Evolutionary conservation across 1,140 invertebrate species (phyloP), one percentile per base, ranked within the genome.

Genomic region (Apis dorsata): DNA sequence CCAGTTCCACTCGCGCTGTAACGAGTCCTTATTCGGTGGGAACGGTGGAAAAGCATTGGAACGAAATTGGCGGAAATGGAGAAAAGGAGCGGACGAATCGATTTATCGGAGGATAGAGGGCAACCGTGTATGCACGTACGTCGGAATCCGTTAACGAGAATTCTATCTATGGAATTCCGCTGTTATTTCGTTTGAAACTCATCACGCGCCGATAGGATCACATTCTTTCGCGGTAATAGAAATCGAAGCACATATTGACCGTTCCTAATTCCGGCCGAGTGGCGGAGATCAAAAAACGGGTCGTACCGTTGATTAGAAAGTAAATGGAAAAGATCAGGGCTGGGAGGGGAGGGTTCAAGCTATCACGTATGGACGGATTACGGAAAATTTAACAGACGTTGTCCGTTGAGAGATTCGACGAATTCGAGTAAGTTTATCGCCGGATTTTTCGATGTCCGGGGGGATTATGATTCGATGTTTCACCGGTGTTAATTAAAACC

Each of bases 141-240:
- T 62, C 68, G 77, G 68, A 71, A 79, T 79, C 44, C 68, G 77
- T 79, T 79, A 79, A 71, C 69, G 69, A 79, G 78, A 79, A 79
- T 72, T 79, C 49, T 79, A 53, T 72, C 69, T 72, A 79, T 72
- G 59, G 69, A 72, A 79, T 79, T 79, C 49, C 59, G 49, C 34
- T 59, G 78, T 72, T 72, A 79, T 72, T 72, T 72, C 77, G 77
- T 72, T 79, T 79, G n/a, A 53, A 72, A 79, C 69, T 71, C 69
- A 72, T 79, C 78, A 71, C 51, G n/a, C 19, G 19, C 24, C 78
- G 68, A 53, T 55, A 24, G 55, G 71, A 79, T 79, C 78, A 55
- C 49, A 79, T 79, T 79, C 69, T 79, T 79, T 60, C 66, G n/a
- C 12, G 66, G 21, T 70, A 79, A 79, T 79, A 79, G 77, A 70